A percentile compares a stretch with the other conserved stretches of the same genome.
These are phyloP conservation scores for Drosophila acutilabella DNA, from an alignment of 2,888 invertebrate species.

Conservation along the genomic window DNA sequence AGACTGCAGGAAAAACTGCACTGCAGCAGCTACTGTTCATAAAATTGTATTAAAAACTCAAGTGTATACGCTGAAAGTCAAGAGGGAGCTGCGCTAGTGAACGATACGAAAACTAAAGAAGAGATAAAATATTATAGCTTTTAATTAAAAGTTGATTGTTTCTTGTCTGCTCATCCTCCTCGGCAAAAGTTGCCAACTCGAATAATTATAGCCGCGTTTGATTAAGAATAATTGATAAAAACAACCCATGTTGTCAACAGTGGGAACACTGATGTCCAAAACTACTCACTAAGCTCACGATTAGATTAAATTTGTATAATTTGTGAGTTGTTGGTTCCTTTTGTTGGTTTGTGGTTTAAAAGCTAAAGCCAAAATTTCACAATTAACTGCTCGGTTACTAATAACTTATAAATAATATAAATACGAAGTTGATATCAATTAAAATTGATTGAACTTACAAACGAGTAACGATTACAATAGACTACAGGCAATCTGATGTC, in stretches of 20 bases:
- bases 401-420: constrained; percentile 62
- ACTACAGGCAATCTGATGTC: constrained; percentile 1
- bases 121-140: constrained; percentile 27
- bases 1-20: neutral
- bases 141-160: constrained; percentile 63
- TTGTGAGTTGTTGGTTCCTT: neutral
- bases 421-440: constrained; percentile 54
- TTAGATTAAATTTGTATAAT: neutral
- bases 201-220: neutral
- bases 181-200: neutral
- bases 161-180: neutral
- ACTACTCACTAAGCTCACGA: neutral
- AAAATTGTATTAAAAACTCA: constrained; percentile 54
- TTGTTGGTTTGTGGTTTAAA: neutral
- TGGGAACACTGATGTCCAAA: too few relatives aligned
- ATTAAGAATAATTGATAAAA: constrained; percentile 4
- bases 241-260: neutral
- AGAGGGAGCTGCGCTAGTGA: constrained; percentile 5
- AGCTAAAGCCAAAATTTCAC: constrained; percentile 1
- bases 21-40: constrained; percentile 43
- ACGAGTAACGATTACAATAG: constrained; percentile 8
- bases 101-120: constrained; percentile 9
- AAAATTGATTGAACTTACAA: constrained; percentile 38
- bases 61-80: constrained; percentile 18
- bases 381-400: constrained; percentile 33